These are phyloP conservation scores for Betta splendens DNA, from an alignment of 2,797 vertebrate species.

Conservation along the genomic window DNA sequence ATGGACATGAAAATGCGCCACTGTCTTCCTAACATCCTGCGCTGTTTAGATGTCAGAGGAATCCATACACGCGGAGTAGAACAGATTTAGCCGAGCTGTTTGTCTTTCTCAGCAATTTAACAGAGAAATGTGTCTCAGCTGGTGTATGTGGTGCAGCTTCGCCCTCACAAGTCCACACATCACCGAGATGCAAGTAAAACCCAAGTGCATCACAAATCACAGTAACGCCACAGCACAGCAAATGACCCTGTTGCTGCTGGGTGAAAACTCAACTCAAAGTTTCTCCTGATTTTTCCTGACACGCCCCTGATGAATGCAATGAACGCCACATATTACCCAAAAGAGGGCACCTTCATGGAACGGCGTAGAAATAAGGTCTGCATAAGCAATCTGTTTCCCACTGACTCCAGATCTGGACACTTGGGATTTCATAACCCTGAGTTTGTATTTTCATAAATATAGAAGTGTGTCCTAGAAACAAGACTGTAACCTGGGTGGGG, in stretches of 20 bases:
- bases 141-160: slow-evolving; percentile 50
- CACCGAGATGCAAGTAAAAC: slow-evolving; percentile 47
- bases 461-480: slow-evolving; percentile 76
- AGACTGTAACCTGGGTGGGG: slow-evolving; percentile 57
- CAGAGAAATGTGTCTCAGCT: slow-evolving; percentile 68
- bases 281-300: slow-evolving; percentile 55
- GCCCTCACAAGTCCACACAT: slow-evolving; percentile 54
- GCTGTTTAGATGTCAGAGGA: slow-evolving; percentile 49
- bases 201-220: slow-evolving; percentile 30
- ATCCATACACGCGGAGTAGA: slow-evolving; percentile 40
- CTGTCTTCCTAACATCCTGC: slow-evolving; percentile 53
- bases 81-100: slow-evolving; percentile 75
- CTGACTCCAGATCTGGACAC: slow-evolving; percentile 75
- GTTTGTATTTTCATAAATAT: slow-evolving; percentile 81
- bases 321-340: slow-evolving; percentile 51
- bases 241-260: slow-evolving; percentile 32
- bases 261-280: slow-evolving; percentile 39
- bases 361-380: slow-evolving; percentile 74
- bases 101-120: slow-evolving; percentile 64
- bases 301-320: slow-evolving; percentile 27
- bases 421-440: slow-evolving; percentile 76
- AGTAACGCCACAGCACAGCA: slow-evolving; percentile 8
- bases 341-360: slow-evolving; percentile 79
- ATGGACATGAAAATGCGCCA: slow-evolving; percentile 39
- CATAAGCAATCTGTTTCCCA: slow-evolving; percentile 76